Percentiles rank a stretch among this genome's conserved stretches.
These are phyloP conservation scores for Psettodes erumei DNA, from an alignment of 2,113 vertebrate species.

Conservation along the genomic window DNA sequence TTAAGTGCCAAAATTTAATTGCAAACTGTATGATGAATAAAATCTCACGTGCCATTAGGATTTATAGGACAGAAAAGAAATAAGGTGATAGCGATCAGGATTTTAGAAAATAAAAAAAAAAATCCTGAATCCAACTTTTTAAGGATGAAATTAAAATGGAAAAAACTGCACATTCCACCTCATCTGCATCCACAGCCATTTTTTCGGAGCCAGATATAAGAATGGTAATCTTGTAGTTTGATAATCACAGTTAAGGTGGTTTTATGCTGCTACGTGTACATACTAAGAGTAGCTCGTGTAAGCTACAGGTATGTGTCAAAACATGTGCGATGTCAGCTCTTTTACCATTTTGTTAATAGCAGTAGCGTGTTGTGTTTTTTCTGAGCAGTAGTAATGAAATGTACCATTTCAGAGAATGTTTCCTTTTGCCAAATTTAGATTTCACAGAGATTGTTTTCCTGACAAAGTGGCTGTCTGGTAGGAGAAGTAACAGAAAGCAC, in stretches of 20 bases:
- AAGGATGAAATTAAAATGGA: slow-evolving; percentile 45
- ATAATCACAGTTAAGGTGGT: slow-evolving; percentile 63
- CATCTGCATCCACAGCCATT: slow-evolving; percentile 67
- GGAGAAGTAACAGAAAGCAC: slow-evolving; percentile 40
- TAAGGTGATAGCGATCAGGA: slow-evolving; percentile 6
- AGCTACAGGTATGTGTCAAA: slow-evolving; percentile 60
- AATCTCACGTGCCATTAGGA: slow-evolving; percentile 72
- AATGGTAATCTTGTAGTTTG: slow-evolving; percentile 54
- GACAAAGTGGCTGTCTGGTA: slow-evolving; percentile 37
- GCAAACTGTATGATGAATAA: slow-evolving; percentile 62
- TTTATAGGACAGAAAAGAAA: slow-evolving; percentile 28
- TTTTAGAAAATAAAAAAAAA: neutral
- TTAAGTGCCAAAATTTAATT: slow-evolving; percentile 81
- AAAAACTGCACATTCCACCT: slow-evolving; percentile 74
- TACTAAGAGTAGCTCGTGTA: slow-evolving; percentile 66
- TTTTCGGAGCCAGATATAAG: slow-evolving; percentile 39
- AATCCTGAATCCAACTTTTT: slow-evolving; percentile 43
- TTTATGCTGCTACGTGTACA: slow-evolving; percentile 79
- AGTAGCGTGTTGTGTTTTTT: slow-evolving; percentile 59
- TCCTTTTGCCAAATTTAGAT: slow-evolving; percentile 31
- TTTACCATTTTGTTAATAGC: slow-evolving; percentile 62
- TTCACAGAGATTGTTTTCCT: slow-evolving; percentile 21
- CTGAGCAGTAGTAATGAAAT: slow-evolving; percentile 50
- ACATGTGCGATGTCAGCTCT: slow-evolving; percentile 66
- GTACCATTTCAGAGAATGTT: slow-evolving; percentile 38